These are phyloP conservation scores for Porites lutea DNA, from an alignment of 64 coral and sea anemone species.

Conservation along the genomic window DNA sequence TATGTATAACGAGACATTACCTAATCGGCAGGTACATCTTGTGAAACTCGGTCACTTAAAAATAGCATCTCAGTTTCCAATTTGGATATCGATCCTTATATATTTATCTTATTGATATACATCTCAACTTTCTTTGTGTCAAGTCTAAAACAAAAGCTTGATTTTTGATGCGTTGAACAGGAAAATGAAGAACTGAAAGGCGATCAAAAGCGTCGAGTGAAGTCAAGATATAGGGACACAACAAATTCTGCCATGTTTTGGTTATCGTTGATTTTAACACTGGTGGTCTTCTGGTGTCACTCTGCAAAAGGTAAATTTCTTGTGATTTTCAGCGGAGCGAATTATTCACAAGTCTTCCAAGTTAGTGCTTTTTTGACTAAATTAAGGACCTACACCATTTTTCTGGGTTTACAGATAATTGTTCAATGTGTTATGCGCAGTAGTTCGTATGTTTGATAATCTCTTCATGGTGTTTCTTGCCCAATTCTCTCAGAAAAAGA, in stretches of 20 bases:
- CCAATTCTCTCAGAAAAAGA: too few species aligned
- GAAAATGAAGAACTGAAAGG: conserved; percentile 30
- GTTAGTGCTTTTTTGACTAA: too few species aligned
- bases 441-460: too few species aligned
- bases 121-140: neutral
- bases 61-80: neutral
- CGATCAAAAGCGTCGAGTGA: neutral
- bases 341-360: neutral
- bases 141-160: neutral
- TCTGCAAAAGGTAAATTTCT: conserved; percentile 31
- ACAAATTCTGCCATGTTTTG: conserved; percentile 2
- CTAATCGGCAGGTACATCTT: conserved; percentile 34
- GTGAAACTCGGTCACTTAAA: neutral
- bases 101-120: neutral
- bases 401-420: too few species aligned
- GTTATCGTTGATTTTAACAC: conserved; percentile 12
- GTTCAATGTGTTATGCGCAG: too few species aligned
- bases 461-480: too few species aligned
- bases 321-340: neutral
- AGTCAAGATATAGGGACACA: neutral
- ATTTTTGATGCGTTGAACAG: neutral
- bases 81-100: neutral
- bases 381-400: too few species aligned
- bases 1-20: conserved; percentile 35
- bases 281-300: conserved; percentile 44